Conservation (phyloP, 2,797 vertebrate genomes). For the Glossophaga mutica region DNA sequence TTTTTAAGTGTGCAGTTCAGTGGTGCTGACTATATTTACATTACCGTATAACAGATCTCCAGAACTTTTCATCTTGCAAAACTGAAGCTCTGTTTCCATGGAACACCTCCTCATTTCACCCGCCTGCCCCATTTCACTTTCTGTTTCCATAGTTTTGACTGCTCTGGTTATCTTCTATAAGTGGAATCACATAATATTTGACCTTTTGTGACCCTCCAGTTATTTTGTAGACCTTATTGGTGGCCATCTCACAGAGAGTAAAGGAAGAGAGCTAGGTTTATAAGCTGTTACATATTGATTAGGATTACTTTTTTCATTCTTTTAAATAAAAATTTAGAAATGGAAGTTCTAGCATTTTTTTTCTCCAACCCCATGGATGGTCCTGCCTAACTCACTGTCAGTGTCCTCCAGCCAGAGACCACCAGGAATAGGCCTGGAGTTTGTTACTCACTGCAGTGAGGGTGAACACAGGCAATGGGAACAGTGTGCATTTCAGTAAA, state of each 20-base stretch:
- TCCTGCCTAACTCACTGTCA: background rate
- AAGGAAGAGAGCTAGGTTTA: background rate
- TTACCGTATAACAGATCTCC: background rate
- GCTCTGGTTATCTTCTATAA: background rate
- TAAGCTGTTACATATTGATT: background rate
- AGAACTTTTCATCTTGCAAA: conserved; percentile 10
- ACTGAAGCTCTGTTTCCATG: background rate
- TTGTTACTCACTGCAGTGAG: background rate
- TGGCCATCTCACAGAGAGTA: background rate
- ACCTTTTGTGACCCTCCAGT: background rate
- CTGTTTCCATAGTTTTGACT: background rate
- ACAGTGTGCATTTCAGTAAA: background rate
- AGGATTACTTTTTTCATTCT: background rate
- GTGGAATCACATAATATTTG: background rate
- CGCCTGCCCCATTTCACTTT: background rate
- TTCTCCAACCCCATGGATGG: background rate
- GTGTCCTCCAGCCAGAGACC: background rate
- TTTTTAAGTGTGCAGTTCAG: background rate
- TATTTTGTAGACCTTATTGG: background rate
- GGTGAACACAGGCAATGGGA: background rate
- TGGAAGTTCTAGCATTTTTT: background rate
- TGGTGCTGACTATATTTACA: background rate
- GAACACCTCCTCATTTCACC: background rate
- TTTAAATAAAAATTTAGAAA: background rate
- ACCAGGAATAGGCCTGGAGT: background rate